Evolutionary conservation across 2,888 invertebrate species (phyloP).

Genomic region (Antheraea assamensis): DNA sequence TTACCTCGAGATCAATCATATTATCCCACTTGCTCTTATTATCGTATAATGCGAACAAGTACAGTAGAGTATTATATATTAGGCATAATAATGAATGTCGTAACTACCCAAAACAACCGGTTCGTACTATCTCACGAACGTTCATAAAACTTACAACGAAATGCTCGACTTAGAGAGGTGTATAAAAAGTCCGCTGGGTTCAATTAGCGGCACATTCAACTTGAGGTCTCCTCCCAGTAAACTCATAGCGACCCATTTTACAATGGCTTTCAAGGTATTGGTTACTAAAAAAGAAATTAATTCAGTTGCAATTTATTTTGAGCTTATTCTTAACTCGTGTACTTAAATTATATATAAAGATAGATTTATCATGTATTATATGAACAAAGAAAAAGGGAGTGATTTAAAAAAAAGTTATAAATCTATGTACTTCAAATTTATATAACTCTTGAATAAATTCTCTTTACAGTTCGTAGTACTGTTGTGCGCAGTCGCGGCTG

Average conservation of each 20-base stretch:
- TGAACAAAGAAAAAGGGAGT: too few relatives aligned
- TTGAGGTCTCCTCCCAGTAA: conserved; percentile 60
- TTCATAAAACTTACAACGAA: conserved; percentile 49
- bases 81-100: conserved; percentile 36
- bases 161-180: conserved; percentile 50
- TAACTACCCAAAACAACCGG: conserved; percentile 50
- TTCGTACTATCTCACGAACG: conserved; percentile 44
- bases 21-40: conserved; percentile 54
- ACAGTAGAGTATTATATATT: conserved; percentile 32
- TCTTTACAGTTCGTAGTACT: conserved; percentile 58
- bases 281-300: not conserved
- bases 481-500: conserved; percentile 59
- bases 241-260: conserved; percentile 52
- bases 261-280: conserved; percentile 74
- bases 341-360: not conserved
- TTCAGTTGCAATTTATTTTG: not conserved
- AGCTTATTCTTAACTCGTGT: not conserved
- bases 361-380: too few relatives aligned
- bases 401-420: too few relatives aligned
- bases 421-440: not conserved
- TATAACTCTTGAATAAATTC: not conserved
- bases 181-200: conserved; percentile 64
- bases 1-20: conserved; percentile 64
- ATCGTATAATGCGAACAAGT: conserved; percentile 48
- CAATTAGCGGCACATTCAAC: conserved; percentile 64